These are phyloP conservation scores for Bradypodion pumilum DNA, from an alignment of 2,797 vertebrate species.

Conservation along the genomic window DNA sequence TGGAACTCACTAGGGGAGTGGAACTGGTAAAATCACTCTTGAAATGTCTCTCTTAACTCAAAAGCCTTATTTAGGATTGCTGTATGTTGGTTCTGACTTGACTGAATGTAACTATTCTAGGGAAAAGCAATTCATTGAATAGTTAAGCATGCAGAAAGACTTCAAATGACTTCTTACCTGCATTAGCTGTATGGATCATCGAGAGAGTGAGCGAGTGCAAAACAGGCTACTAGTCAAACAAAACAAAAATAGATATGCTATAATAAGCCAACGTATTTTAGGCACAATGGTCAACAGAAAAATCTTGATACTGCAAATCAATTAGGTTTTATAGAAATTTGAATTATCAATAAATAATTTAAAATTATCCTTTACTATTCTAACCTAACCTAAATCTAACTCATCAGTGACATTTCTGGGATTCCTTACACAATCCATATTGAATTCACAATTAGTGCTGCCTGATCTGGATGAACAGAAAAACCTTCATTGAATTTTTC, in stretches of 20 bases:
- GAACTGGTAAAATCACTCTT: background rate
- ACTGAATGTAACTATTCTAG: background rate
- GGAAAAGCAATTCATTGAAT: background rate
- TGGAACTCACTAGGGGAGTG: background rate
- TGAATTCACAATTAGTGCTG: slow-evolving; percentile 36
- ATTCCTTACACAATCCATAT: slow-evolving; percentile 38
- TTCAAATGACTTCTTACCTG: background rate
- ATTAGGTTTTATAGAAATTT: too few relatives aligned
- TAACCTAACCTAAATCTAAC: slow-evolving; percentile 38
- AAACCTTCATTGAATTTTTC: slow-evolving; percentile 52
- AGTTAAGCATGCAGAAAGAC: background rate
- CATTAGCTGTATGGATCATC: background rate
- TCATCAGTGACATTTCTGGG: slow-evolving; percentile 42
- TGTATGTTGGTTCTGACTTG: background rate
- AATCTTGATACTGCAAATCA: background rate
- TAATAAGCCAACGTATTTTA: background rate
- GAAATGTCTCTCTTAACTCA: background rate
- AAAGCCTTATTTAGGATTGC: background rate
- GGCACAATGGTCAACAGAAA: background rate
- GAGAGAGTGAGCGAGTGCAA: background rate
- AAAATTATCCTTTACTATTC: slow-evolving; percentile 36
- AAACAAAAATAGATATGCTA: background rate
- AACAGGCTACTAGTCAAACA: background rate
- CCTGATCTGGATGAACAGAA: slow-evolving; percentile 39
- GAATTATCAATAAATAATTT: too few relatives aligned